Base-by-base conservation (phyloP, 2,888 invertebrate genomes). In the Helleia helle region DNA sequence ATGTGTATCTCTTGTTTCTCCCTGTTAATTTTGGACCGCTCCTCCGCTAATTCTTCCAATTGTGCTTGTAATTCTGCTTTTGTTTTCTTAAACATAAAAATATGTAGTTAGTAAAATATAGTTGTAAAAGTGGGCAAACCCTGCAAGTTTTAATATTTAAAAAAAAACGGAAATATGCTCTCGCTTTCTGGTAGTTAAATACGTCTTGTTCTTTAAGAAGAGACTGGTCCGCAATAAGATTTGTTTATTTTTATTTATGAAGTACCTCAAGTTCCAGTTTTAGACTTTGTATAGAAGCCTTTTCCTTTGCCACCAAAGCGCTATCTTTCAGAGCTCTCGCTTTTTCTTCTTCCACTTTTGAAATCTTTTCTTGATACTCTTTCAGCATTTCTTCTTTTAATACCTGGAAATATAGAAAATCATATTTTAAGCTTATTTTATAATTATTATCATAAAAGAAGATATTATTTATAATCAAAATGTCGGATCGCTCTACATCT, bases 231-330 rank as follows among this genome's bases (percentile, higher is more conserved):
- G n/a, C n/a, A n/a, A n/a, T n/a, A n/a, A n/a, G n/a, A n/a, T n/a
- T n/a, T n/a, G n/a, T n/a, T n/a, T n/a, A n/a, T n/a, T n/a, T n/a
- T n/a, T n/a, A n/a, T n/a, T n/a, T n/a, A n/a, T n/a, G n/a, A n/a
- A n/a, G n/a, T n/a, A 83, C 86, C 63, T 85, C 84, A 22, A 81
- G 58, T 46, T 83, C 81, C 45, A 71, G 64, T 54, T 72, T 80
- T 12, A 85, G 48, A 50, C 57, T 74, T 37, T 73, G 70, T 34
- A 77, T 62, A 0, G 70, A 57, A 42, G 66, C 64, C 45, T 76
- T 83, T 54, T 86, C 84, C 55, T 75, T 81, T 4, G 67, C 67
- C 7, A 73, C 48, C 5, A 58, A 40, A 1, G 70, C 60, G 38
- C 63, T 68, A 26, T 83, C 81, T 50, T 68, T 81, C 3, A 74